phyloP scores from a whole-genome alignment of 2,888 invertebrate species.

The Agonopterix arenella region DNA sequence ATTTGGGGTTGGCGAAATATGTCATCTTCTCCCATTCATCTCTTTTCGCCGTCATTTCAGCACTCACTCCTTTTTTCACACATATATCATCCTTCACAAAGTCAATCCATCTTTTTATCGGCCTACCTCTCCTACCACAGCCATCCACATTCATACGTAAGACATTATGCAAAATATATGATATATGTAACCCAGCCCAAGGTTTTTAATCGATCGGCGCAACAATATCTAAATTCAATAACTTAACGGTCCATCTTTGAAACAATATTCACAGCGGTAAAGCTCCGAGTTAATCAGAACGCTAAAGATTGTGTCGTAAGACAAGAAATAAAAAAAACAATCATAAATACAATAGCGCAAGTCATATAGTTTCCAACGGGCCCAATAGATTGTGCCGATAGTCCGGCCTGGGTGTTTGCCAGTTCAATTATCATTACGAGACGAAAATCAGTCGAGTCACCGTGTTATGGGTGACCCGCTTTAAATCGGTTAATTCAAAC shows the following conservation, averaged over 20 bases:
- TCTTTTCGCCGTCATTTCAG: too few relatives aligned
- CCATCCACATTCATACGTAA: too few relatives aligned
- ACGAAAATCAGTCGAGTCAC: slow-evolving; percentile 63
- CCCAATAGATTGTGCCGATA: slow-evolving; percentile 66
- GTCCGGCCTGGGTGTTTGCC: slow-evolving; percentile 72
- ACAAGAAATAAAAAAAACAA: slow-evolving; percentile 66
- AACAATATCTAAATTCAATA: slow-evolving; percentile 41
- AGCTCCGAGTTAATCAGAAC: slow-evolving; percentile 71
- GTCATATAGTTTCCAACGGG: slow-evolving; percentile 67
- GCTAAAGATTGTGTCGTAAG: slow-evolving; percentile 74
- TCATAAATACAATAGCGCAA: slow-evolving; percentile 70
- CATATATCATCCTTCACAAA: too few relatives aligned
- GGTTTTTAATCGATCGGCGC: too few relatives aligned
- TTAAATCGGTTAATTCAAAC: slow-evolving; percentile 77
- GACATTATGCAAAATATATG: too few relatives aligned
- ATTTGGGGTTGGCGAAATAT: too few relatives aligned
- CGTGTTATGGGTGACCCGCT: slow-evolving; percentile 74
- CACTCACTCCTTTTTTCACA: too few relatives aligned
- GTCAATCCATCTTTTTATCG: too few relatives aligned
- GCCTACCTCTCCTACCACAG: too few relatives aligned
- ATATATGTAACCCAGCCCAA: too few relatives aligned
- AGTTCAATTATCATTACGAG: slow-evolving; percentile 76
- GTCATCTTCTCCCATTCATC: too few relatives aligned
- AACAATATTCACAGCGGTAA: slow-evolving; percentile 56
- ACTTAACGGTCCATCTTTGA: slow-evolving; percentile 31